Percentiles rank a stretch among this genome's conserved stretches.
Conservation (phyloP, 92 coral and sea anemone species). For the Epizoanthus illoricatus region DNA sequence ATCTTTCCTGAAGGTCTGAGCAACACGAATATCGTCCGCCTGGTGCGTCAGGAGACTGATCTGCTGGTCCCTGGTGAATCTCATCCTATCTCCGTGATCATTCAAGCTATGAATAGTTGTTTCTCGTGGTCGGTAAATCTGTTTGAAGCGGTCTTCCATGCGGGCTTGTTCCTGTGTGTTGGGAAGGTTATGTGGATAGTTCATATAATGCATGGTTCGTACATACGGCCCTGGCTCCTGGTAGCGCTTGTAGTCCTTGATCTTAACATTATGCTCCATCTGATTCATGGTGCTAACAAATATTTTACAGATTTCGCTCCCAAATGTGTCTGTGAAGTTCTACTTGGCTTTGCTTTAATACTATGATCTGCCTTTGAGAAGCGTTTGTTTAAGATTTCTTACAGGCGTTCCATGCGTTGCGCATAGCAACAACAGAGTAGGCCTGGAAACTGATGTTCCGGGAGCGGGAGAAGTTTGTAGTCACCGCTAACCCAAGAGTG, state of each 20-base stretch:
- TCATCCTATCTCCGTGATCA: constrained; percentile 86
- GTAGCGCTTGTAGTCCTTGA: constrained; percentile 85
- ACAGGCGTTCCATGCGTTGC: not conserved
- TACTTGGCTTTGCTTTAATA: not conserved
- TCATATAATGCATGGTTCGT: constrained; percentile 68
- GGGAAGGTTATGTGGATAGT: constrained; percentile 81
- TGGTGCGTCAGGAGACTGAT: constrained; percentile 80
- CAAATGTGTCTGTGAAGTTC: not conserved
- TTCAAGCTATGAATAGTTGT: constrained; percentile 66
- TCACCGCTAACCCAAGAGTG: no score
- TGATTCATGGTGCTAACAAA: constrained; percentile 75
- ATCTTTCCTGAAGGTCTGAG: constrained; percentile 73
- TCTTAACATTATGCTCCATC: constrained; percentile 95
- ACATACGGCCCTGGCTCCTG: constrained; percentile 84
- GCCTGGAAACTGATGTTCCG: constrained; percentile 23
- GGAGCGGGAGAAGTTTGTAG: no score
- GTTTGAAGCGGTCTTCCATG: constrained; percentile 84
- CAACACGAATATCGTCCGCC: constrained; percentile 71
- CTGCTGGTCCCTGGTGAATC: constrained; percentile 84
- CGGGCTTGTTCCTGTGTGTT: constrained; percentile 80
- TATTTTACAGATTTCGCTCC: not conserved
- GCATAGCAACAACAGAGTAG: constrained; percentile 36
- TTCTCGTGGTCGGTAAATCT: constrained; percentile 87
- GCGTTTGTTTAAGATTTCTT: not conserved
- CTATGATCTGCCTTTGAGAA: not conserved